These are phyloP conservation scores for Enteromius thamalakanensis DNA, from an alignment of 2,797 vertebrate genomes.

Conservation along the genomic window DNA sequence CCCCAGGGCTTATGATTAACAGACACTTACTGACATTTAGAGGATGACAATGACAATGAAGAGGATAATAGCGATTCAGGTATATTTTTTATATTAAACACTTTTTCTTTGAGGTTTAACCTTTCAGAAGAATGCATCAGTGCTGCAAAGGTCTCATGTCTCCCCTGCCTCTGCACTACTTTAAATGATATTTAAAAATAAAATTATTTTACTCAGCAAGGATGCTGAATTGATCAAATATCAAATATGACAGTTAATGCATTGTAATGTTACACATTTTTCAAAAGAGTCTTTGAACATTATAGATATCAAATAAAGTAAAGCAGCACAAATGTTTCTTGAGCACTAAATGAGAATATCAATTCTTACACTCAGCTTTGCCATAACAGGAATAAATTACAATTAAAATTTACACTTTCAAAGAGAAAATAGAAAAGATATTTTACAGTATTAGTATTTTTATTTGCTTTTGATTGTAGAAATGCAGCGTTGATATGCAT, in stretches of 20 bases:
- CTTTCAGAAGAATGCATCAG: neutral
- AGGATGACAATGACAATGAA: neutral
- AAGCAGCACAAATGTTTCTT: neutral
- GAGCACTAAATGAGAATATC: neutral
- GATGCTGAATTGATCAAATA: neutral
- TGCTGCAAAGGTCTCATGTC: neutral
- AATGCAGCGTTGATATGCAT: no score
- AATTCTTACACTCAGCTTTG: neutral
- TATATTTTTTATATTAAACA: constrained; percentile 10
- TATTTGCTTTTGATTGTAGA: no score
- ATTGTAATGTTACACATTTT: neutral
- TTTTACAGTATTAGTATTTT: no score
- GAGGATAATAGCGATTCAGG: constrained; percentile 15
- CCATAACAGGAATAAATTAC: neutral
- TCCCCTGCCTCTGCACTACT: neutral
- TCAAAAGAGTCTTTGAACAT: neutral
- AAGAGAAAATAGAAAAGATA: no score
- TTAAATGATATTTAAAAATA: neutral
- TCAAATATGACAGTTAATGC: neutral
- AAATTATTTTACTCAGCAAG: neutral
- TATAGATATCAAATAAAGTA: neutral
- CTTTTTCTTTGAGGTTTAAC: constrained; percentile 26
- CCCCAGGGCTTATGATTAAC: constrained; percentile 33
- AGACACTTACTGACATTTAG: constrained; percentile 4
- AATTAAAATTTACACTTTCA: no score